Evolutionary conservation across 2,797 vertebrate species (phyloP), one percentile per base, ranked within the genome.

Genomic region (Pantherophis alleghaniensis): DNA sequence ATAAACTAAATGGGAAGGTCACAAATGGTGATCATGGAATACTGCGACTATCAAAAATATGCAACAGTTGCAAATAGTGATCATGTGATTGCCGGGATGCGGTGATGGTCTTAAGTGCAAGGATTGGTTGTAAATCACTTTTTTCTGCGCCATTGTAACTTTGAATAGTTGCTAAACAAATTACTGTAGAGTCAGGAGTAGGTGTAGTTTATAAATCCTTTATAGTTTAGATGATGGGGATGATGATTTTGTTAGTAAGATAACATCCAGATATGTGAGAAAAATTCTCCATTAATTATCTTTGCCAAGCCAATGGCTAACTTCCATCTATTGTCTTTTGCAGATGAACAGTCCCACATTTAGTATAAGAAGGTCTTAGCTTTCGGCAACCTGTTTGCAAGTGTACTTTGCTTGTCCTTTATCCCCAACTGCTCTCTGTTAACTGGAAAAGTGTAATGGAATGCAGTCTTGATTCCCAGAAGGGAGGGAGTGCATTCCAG

Each of bases 291-390:
- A 26, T 66, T 53, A 53, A 28, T 51, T 55, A 20, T 1, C 51
- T 42, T 90, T 53, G 12, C n/a, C 63, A 55, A 90, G 16, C 53
- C 32, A 51, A 22, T 53, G 47, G 63, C 63, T 66, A 66, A 66
- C 12, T 66, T 66, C 12, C 28, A n/a, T n/a, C 28, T 66, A 66
- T 66, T 28, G 5, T 66, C 94, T 92, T 94, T 95, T 32, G 47
- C 93, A 7, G 86, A 92, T 88, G 32, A 88, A 42, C 10, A 92
- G 0, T 5, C 92, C 66, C 69, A 93, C 66, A 91, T 89, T 28
- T 89, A 26, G 24, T 13, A 24, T 32, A 86, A 11, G 10, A 47
- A 66, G 14, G n/a, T 89, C 63, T n/a, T n/a, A 66, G 63, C 63
- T 66, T 66, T 66, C n/a, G 12, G 28, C 3, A 13, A 28, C 13